Percentiles rank a stretch among this genome's conserved stretches.
phyloP scores from a whole-genome alignment of 2,113 vertebrate genomes.

The Melanerpes formicivorus region DNA sequence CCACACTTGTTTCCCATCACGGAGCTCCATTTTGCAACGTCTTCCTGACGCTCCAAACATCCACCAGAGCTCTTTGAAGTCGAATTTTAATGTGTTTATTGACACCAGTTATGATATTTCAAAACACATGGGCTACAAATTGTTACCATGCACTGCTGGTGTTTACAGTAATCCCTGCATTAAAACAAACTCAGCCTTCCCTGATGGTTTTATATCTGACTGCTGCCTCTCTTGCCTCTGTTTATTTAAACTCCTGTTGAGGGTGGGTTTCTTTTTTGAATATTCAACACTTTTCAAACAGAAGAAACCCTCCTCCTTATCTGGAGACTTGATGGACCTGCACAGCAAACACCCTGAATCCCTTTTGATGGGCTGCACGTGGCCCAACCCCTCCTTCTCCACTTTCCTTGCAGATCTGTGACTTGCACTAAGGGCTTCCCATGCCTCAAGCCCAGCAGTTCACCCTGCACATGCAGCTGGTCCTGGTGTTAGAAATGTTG shows the following conservation, averaged over 20 bases:
- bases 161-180: constrained; percentile 62
- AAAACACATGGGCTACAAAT: constrained; percentile 68
- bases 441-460: not conserved
- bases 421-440: fast-evolving
- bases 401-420: not conserved
- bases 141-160: constrained; percentile 75
- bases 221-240: constrained; percentile 32
- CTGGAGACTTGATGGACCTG: not conserved
- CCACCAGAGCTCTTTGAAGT: constrained; percentile 75
- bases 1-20: constrained; percentile 2
- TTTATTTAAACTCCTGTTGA: constrained; percentile 62
- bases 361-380: not conserved
- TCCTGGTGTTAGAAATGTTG: not conserved
- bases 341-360: not conserved
- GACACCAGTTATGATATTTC: constrained; percentile 75
- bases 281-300: not conserved
- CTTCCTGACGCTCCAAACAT: constrained; percentile 63
- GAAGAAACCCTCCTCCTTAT: not conserved
- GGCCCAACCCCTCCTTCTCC: not conserved
- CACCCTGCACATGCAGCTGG: not conserved
- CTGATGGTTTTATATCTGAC: constrained; percentile 67
- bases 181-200: constrained; percentile 73
- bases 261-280: not conserved
- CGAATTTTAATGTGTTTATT: constrained; percentile 75
- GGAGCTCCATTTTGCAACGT: not conserved